These are phyloP conservation scores for Drosophila neutralis DNA, from an alignment of 2,888 invertebrate genomes.

Conservation along the genomic window DNA sequence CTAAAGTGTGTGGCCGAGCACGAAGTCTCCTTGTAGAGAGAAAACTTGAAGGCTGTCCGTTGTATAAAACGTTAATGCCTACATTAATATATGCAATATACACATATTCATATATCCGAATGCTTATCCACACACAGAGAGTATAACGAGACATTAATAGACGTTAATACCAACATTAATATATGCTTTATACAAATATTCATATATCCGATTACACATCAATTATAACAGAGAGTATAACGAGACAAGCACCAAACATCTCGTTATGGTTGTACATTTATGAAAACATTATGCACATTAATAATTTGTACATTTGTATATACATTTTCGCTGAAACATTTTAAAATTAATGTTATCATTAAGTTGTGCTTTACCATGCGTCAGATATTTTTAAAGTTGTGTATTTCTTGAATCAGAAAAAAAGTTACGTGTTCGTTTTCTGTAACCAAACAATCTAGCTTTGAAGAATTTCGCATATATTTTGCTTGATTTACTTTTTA, in stretches of 20 bases:
- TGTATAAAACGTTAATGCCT: conserved; percentile 27
- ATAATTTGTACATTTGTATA: background rate
- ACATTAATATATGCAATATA: conserved; percentile 22
- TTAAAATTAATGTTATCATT: background rate
- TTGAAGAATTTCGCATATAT: background rate
- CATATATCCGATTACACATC: background rate
- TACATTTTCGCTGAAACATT: background rate
- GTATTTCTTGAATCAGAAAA: background rate
- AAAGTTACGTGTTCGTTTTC: background rate
- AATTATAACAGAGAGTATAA: background rate
- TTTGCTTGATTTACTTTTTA: background rate
- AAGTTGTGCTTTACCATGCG: background rate
- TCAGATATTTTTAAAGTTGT: background rate
- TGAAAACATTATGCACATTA: background rate
- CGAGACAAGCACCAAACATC: background rate
- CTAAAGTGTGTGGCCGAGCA: conserved; percentile 74
- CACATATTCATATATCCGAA: conserved; percentile 21
- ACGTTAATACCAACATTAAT: background rate
- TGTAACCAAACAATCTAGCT: background rate
- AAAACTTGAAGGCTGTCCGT: conserved; percentile 38
- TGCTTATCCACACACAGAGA: too few species aligned
- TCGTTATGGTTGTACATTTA: background rate
- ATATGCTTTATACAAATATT: background rate
- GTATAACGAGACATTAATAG: background rate
- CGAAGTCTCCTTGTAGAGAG: conserved; percentile 44